These are phyloP conservation scores for Semibalanus balanoides DNA, from an alignment of 1,140 invertebrate genomes.

Conservation along the genomic window DNA sequence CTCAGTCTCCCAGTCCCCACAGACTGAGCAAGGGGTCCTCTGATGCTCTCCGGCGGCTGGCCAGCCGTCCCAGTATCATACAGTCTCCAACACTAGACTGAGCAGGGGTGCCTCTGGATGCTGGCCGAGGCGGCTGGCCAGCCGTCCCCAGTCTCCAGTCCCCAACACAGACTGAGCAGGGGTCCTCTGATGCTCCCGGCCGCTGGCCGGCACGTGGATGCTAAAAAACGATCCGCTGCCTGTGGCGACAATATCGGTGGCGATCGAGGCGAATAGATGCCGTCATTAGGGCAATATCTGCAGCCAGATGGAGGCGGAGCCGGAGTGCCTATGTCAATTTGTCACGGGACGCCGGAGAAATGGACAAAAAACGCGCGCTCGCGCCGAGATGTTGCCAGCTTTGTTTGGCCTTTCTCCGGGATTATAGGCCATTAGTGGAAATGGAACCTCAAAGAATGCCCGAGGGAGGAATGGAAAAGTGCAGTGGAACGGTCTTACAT, in stretches of 20 bases:
- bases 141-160: too few relatives aligned
- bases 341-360: neutral
- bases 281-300: neutral
- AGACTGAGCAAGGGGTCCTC: too few relatives aligned
- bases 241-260: neutral
- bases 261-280: neutral
- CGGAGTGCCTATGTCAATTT: neutral
- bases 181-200: too few relatives aligned
- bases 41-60: too few relatives aligned
- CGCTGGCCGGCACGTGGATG: neutral
- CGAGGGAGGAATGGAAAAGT: neutral
- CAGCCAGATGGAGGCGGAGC: neutral
- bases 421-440: conserved; percentile 2
- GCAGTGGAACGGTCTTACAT: neutral
- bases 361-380: neutral
- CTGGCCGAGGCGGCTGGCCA: too few relatives aligned
- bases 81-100: too few relatives aligned
- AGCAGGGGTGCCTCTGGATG: too few relatives aligned
- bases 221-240: neutral
- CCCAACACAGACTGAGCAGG: too few relatives aligned
- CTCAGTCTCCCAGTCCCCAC: too few relatives aligned
- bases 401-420: neutral
- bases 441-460: conserved; percentile 1
- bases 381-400: neutral
- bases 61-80: too few relatives aligned